Evolutionary conservation across 2,113 vertebrate genomes (phyloP).

Genomic region (Cercopithecus mona): DNA sequence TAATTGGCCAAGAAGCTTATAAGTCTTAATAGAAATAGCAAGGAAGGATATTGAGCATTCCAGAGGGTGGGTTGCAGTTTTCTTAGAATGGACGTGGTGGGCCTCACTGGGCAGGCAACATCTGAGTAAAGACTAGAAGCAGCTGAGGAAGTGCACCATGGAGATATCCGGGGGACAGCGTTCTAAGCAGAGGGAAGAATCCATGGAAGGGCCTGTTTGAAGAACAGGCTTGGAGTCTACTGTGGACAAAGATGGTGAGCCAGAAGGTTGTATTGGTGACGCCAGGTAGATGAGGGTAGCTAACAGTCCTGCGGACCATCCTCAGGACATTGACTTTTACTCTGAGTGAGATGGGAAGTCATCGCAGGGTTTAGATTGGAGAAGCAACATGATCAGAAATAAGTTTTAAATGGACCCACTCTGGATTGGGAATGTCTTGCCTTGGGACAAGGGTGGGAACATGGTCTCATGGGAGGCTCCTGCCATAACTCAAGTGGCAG

Average conservation of each 20-base stretch:
- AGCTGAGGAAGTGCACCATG: neutral
- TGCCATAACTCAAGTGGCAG: neutral
- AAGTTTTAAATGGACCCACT: neutral
- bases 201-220: neutral
- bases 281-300: neutral
- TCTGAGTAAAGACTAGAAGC: neutral
- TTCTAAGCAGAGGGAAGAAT: neutral
- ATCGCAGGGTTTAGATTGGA: neutral
- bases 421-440: neutral
- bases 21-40: neutral
- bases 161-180: rapidly evolving
- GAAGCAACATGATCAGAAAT: neutral
- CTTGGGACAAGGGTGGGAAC: neutral
- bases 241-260: neutral
- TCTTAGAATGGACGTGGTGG: neutral
- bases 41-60: neutral
- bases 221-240: neutral
- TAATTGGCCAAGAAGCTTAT: neutral
- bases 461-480: neutral
- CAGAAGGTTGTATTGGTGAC: neutral
- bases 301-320: neutral
- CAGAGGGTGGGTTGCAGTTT: neutral
- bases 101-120: neutral
- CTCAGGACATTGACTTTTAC: neutral
- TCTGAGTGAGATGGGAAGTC: neutral